These are phyloP conservation scores for Saccopteryx bilineata DNA, from an alignment of 2,113 vertebrate genomes.

Conservation along the genomic window DNA sequence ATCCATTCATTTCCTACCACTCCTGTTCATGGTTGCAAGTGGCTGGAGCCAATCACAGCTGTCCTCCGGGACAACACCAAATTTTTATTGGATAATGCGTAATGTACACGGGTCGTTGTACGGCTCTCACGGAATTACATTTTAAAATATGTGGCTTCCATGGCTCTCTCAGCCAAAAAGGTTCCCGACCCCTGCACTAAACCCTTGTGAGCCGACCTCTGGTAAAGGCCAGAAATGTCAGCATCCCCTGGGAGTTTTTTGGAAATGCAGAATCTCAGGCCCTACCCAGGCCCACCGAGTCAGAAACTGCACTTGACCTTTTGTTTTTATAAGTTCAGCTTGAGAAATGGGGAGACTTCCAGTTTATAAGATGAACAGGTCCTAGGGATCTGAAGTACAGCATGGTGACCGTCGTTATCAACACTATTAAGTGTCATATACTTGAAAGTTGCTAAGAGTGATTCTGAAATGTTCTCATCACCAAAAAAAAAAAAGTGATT, in stretches of 20 bases:
- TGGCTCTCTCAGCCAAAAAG: too few relatives aligned
- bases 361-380: rapidly evolving
- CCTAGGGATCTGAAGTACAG: rapidly evolving
- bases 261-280: not conserved
- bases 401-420: not conserved
- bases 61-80: too few relatives aligned
- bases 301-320: not conserved
- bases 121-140: too few relatives aligned
- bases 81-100: too few relatives aligned
- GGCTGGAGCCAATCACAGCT: too few relatives aligned
- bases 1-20: too few relatives aligned
- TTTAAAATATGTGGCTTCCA: too few relatives aligned
- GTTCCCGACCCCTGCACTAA: not conserved
- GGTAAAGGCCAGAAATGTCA: not conserved
- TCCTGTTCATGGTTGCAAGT: too few relatives aligned
- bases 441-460: not conserved
- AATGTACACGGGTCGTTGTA: too few relatives aligned
- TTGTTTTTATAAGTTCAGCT: not conserved
- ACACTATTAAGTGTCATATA: too few relatives aligned
- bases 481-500: not conserved
- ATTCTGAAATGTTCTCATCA: not conserved
- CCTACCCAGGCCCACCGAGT: not conserved
- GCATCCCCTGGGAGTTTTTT: not conserved
- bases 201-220: not conserved
- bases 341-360: not conserved